A percentile compares a stretch with the other conserved stretches of the same genome.
These are phyloP conservation scores for Pomatorhinus ruficollis DNA, from an alignment of 2,113 vertebrate genomes.

Conservation along the genomic window DNA sequence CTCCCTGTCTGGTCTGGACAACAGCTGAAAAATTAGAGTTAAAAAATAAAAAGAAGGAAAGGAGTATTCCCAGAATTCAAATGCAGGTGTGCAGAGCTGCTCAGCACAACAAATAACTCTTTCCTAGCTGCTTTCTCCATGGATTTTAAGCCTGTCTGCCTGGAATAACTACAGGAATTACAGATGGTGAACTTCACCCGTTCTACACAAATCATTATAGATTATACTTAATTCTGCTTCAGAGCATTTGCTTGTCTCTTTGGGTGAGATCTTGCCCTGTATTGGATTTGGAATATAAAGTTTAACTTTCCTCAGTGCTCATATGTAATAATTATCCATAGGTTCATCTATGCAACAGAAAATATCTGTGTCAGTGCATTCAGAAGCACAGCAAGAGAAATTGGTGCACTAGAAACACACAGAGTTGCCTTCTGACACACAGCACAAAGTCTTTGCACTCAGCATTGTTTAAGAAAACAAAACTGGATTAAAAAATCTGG, in stretches of 20 bases:
- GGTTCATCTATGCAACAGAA: neutral
- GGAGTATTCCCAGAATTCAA: neutral
- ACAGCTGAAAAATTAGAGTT: slow-evolving; percentile 23
- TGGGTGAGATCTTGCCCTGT: neutral
- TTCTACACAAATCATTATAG: neutral
- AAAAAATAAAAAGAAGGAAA: neutral
- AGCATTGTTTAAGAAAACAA: neutral
- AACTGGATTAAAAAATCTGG: neutral
- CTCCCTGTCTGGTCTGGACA: slow-evolving; percentile 1
- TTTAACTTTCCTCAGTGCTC: neutral
- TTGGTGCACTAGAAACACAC: neutral
- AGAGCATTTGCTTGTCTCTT: neutral
- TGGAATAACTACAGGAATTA: neutral
- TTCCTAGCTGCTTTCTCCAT: neutral
- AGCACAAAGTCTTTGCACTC: neutral
- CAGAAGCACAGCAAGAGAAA: neutral
- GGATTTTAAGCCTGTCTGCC: neutral
- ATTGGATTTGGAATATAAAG: neutral
- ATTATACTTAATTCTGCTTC: slow-evolving; percentile 22
- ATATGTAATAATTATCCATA: neutral
- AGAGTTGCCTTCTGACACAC: neutral
- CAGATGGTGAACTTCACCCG: neutral
- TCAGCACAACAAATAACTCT: neutral
- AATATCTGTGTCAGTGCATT: neutral
- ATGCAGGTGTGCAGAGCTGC: neutral